Conservation (phyloP, 1,140 invertebrate species). For the Pararge aegeria region DNA sequence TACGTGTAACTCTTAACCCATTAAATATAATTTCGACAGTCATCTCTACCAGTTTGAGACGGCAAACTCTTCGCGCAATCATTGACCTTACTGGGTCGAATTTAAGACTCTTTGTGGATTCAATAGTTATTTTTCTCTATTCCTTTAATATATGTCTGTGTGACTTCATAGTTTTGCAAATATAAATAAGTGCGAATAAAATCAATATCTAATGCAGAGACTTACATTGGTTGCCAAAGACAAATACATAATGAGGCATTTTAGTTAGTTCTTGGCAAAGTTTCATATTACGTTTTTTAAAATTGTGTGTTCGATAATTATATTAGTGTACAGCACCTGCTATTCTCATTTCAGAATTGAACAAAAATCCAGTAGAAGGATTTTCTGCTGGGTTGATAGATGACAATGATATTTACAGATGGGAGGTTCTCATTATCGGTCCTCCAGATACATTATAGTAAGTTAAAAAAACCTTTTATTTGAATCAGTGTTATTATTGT, state of each 20-base stretch:
- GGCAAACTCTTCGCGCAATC: conserved; percentile 61
- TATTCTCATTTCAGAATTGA: conserved; percentile 90
- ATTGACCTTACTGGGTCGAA: conserved; percentile 71
- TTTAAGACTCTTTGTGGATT: conserved; percentile 54
- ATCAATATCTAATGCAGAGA: conserved; percentile 66
- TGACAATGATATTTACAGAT: conserved; percentile 99
- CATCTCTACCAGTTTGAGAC: conserved; percentile 48
- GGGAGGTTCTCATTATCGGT: conserved; percentile 99
- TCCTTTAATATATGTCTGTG: neutral
- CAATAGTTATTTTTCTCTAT: conserved; percentile 9
- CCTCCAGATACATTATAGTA: conserved; percentile 99
- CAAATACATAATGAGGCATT: conserved; percentile 36
- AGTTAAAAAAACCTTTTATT: conserved; percentile 74
- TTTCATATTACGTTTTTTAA: conserved; percentile 41
- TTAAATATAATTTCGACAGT: conserved; percentile 44
- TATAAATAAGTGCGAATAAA: conserved; percentile 40
- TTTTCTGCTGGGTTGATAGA: conserved; percentile 99
- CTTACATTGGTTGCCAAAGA: conserved; percentile 53
- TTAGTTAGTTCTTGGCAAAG: conserved; percentile 43
- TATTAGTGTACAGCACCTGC: conserved; percentile 8
- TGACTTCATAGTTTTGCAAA: conserved; percentile 4
- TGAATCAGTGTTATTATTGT: neutral
- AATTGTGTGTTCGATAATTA: conserved; percentile 16
- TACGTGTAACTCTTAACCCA: conserved; percentile 73
- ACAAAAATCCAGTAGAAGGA: conserved; percentile 99